Percentiles rank a stretch among this genome's conserved stretches.
Evolutionary conservation across 2,888 invertebrate species (phyloP).

Genomic region (Danaus chrysippus): DNA sequence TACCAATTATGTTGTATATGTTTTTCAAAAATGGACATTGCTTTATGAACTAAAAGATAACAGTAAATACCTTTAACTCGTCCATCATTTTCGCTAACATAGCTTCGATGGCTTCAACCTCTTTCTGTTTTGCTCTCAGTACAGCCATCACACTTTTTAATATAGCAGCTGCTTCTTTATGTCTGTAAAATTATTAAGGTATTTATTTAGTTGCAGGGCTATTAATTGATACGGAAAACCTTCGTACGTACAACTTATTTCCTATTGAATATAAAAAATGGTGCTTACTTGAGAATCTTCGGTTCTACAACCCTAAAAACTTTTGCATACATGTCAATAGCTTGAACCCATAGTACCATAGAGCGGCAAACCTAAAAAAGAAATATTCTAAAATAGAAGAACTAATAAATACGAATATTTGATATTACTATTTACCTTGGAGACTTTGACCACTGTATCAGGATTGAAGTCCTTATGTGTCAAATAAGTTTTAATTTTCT

Average conservation of each 20-base stretch:
- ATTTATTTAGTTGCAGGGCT: neutral
- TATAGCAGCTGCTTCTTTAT: conserved; percentile 88
- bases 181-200: conserved; percentile 58
- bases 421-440: conserved; percentile 47
- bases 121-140: conserved; percentile 88
- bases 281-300: conserved; percentile 85
- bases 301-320: conserved; percentile 93
- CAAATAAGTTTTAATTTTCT: conserved; percentile 90
- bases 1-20: too few relatives aligned
- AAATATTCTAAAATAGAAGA: neutral
- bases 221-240: neutral
- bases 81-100: conserved; percentile 85
- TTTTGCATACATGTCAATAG: conserved; percentile 93
- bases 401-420: neutral
- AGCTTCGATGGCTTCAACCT: conserved; percentile 89
- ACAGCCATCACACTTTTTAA: conserved; percentile 87
- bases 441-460: conserved; percentile 87
- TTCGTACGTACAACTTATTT: neutral
- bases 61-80: conserved; percentile 80
- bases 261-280: neutral
- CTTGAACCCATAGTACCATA: conserved; percentile 95
- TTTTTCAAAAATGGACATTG: too few relatives aligned
- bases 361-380: conserved; percentile 91
- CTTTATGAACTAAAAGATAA: too few relatives aligned
- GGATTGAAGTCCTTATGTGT: conserved; percentile 92